Percentiles rank a stretch among this genome's conserved stretches.
Conservation (phyloP, 2,888 invertebrate genomes). For the Melanophora roralis region DNA sequence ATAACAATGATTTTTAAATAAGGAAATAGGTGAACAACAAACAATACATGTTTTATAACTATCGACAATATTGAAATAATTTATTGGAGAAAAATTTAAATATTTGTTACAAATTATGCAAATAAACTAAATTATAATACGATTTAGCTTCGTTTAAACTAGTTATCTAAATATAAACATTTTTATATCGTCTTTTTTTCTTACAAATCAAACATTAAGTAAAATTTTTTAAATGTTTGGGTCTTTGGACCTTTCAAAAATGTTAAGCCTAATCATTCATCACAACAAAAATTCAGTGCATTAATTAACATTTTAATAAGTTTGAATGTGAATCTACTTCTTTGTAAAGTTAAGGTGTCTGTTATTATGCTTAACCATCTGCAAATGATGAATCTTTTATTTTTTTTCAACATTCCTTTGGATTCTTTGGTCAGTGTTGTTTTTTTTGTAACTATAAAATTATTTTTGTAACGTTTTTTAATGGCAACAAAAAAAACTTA, state of each 20-base stretch:
- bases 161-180: constrained; percentile 16
- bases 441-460: background rate
- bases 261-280: constrained; percentile 46
- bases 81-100: background rate
- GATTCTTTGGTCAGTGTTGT: background rate
- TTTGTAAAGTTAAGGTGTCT: background rate
- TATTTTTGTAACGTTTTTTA: background rate
- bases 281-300: constrained; percentile 48
- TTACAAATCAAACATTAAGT: no score
- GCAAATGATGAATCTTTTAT: background rate
- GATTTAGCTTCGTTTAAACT: background rate
- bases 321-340: constrained; percentile 7
- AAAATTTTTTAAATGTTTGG: background rate
- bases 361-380: background rate
- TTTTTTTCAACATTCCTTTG: background rate
- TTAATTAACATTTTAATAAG: constrained; percentile 64
- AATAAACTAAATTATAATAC: background rate
- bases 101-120: constrained; percentile 3
- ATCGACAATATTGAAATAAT: no score
- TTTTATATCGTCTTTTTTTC: background rate
- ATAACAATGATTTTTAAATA: background rate
- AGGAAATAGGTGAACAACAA: background rate
- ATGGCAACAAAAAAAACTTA: background rate
- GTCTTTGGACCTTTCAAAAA: constrained; percentile 31
- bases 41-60: no score